phyloP scores from a whole-genome alignment of 1,140 invertebrate species.

The Drosophila neocordata region DNA sequence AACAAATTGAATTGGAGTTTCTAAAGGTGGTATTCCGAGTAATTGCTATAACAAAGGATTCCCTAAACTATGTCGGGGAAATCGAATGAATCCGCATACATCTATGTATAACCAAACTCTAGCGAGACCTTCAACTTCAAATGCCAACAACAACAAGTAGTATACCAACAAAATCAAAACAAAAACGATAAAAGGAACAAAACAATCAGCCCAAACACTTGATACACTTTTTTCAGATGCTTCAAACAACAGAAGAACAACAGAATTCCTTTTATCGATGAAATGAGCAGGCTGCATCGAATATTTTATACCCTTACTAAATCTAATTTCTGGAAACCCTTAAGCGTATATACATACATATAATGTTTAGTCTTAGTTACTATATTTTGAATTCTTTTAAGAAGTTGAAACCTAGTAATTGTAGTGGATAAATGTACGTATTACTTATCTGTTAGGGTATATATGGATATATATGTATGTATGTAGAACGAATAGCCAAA shows the following conservation, averaged over 20 bases:
- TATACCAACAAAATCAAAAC: conserved; percentile 25
- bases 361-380: too few species aligned
- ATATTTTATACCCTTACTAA: too few species aligned
- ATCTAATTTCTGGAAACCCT: too few species aligned
- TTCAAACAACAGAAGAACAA: neutral
- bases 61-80: neutral
- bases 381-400: too few species aligned
- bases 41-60: neutral
- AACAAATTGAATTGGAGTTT: neutral
- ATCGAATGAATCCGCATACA: neutral
- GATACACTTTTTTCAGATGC: conserved; percentile 57
- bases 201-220: conserved; percentile 55
- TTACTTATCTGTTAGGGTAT: too few species aligned
- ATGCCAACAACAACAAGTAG: neutral
- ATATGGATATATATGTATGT: neutral
- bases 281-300: too few species aligned
- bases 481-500: conserved; percentile 22
- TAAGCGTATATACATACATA: too few species aligned
- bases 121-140: conserved; percentile 63
- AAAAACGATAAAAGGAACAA: conserved; percentile 14
- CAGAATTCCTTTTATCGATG: neutral
- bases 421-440: too few species aligned
- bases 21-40: neutral
- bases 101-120: conserved; percentile 41
- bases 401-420: too few species aligned